These are phyloP conservation scores for Diphyllodes magnificus DNA, from an alignment of 2,113 vertebrate genomes.

Conservation along the genomic window DNA sequence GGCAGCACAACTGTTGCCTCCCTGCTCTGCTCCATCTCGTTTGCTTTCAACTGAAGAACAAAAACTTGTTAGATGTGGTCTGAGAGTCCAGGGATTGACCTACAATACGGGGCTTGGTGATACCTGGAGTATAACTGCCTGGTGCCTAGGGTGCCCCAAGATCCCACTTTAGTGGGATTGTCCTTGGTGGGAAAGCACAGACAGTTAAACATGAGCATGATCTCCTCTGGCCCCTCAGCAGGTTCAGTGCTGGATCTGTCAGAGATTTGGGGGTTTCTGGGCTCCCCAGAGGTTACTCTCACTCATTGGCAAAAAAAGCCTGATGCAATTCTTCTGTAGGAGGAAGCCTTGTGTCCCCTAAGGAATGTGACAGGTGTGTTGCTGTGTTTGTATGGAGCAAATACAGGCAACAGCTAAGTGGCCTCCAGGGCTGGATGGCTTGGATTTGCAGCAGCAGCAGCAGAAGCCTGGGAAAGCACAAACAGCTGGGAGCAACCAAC, in stretches of 20 bases:
- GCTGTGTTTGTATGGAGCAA: background rate
- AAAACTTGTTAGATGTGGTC: background rate
- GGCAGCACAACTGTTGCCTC: background rate
- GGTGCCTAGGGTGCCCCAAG: background rate
- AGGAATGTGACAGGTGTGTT: background rate
- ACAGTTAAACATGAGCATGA: accelerated
- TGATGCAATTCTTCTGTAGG: background rate
- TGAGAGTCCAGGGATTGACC: background rate
- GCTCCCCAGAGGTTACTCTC: background rate
- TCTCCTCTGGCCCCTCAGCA: background rate
- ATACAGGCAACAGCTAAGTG: background rate
- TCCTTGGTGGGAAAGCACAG: background rate
- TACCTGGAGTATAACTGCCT: background rate
- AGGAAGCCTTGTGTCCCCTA: background rate
- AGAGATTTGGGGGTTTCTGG: background rate
- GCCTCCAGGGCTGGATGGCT: background rate
- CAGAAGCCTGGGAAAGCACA: background rate
- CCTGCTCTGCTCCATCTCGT: background rate
- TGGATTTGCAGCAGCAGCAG: background rate
- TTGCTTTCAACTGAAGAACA: background rate
- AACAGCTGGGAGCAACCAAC: background rate
- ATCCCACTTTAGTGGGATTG: background rate
- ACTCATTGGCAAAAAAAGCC: background rate
- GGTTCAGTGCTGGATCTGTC: background rate
- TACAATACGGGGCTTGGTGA: background rate